Evolutionary conservation across 2,888 invertebrate genomes (phyloP), one percentile per base, ranked within the genome.

Genomic region (Tromatobia lineatoria): DNA sequence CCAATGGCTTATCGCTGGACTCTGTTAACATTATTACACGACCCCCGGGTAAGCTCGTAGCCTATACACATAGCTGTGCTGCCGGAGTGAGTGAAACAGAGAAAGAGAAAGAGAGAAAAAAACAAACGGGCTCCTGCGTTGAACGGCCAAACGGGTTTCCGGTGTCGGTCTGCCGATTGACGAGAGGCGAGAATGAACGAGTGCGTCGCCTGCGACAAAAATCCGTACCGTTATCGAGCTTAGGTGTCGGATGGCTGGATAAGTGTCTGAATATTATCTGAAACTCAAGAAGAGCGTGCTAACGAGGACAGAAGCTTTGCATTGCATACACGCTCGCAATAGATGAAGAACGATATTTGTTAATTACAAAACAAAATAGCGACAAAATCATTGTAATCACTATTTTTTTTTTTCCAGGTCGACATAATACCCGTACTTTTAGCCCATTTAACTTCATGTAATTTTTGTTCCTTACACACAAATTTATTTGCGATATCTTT

Each of bases 261-360:
- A 84, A 70, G 70, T 78, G 84, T 84, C 84, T 69, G 84, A 78
- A 84, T 84, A 84, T 81, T 84, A 84, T 84, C 84, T 79, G 70
- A 52, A 81, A 42, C 74, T 66, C 67, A 69, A 61, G 83, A 61
- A 69, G 74, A 78, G 74, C 71, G 70, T 57, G 67, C 75, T 84
- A 81, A 84, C 84, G 78, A 84, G 81, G 70, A 84, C 75, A 66
- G 78, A 70, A 82, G 42, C 57, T 76, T 81, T 25, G 54, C 47
- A n/a, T 71, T 66, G 45, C 69, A 77, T 38, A 34, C 45, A 29
- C 10, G 23, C 38, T 42, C 13, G 42, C 1, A 15, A 1, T 6
- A 8, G n/a, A 38, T 29, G 29, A 4, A 29, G 4, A 59, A 45
- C 25, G n/a, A 25, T n/a, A 18, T 59, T 45, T 42, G 15, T 10